A percentile compares a stretch with the other conserved stretches of the same genome.
Conservation (phyloP, 2,797 vertebrate species). For the Malurus splendens region DNA sequence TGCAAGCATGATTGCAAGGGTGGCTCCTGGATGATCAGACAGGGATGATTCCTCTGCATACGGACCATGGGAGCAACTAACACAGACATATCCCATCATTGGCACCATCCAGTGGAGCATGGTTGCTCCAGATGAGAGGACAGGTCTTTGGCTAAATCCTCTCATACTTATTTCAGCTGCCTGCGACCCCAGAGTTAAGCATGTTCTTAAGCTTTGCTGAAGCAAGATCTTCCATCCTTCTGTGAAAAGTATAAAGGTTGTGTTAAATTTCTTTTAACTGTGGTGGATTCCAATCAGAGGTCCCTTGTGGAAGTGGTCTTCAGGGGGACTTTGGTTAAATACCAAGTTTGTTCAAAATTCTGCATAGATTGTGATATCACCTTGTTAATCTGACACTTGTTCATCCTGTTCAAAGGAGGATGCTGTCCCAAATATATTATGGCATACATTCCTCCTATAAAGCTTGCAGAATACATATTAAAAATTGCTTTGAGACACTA, state of each 20-base stretch:
- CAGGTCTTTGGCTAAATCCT: background rate
- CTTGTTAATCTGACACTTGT: background rate
- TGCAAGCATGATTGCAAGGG: accelerated
- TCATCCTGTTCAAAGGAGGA: background rate
- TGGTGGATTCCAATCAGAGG: background rate
- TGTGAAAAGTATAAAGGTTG: background rate
- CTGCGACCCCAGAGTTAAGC: background rate
- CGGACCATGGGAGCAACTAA: background rate
- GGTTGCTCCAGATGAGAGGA: background rate
- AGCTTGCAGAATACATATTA: background rate
- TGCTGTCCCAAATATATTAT: background rate
- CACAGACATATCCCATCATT: accelerated
- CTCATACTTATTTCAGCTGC: background rate
- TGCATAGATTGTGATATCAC: background rate
- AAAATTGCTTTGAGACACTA: background rate
- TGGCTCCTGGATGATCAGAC: background rate
- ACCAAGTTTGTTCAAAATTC: background rate
- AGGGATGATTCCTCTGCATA: background rate
- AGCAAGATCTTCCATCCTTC: background rate
- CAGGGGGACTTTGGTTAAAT: background rate
- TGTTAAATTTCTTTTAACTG: background rate
- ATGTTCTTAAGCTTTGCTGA: background rate
- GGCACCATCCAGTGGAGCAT: background rate
- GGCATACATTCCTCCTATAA: background rate
- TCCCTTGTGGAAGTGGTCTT: background rate